Conservation (phyloP, 2,113 vertebrate genomes). For the Malurus alboscapulatus region DNA sequence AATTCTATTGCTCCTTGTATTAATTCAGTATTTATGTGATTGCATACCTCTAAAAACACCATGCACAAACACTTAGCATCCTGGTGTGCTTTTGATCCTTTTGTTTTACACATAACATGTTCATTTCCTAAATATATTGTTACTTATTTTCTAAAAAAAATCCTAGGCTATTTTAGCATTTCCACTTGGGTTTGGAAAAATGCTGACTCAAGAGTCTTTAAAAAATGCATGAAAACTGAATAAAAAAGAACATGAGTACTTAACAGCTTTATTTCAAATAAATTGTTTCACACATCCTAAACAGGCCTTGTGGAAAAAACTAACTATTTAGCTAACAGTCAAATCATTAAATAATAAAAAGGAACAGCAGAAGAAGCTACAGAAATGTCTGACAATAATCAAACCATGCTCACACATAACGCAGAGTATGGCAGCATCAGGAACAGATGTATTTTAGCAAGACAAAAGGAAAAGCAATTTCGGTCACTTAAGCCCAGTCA, state of each 20-base stretch:
- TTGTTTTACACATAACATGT: not conserved
- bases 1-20: not conserved
- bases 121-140: not conserved
- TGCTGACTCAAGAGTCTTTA: not conserved
- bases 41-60: not conserved
- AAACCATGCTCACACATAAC: not conserved
- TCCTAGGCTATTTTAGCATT: not conserved
- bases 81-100: not conserved
- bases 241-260: not conserved
- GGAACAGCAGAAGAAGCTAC: not conserved
- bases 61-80: not conserved
- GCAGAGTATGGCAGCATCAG: rapidly evolving
- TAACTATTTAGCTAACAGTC: not conserved
- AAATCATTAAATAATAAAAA: not conserved
- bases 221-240: not conserved
- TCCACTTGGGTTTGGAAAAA: not conserved
- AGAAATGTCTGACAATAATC: not conserved
- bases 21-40: not conserved
- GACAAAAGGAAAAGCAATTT: not conserved
- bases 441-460: not conserved
- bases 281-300: not conserved
- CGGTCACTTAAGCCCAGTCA: not conserved
- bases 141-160: not conserved
- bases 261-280: not conserved
- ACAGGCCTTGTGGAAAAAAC: not conserved